A percentile compares a stretch with the other conserved stretches of the same genome.
These are phyloP conservation scores for Neosalanx taihuensis DNA, from an alignment of 2,797 vertebrate genomes.

Conservation along the genomic window DNA sequence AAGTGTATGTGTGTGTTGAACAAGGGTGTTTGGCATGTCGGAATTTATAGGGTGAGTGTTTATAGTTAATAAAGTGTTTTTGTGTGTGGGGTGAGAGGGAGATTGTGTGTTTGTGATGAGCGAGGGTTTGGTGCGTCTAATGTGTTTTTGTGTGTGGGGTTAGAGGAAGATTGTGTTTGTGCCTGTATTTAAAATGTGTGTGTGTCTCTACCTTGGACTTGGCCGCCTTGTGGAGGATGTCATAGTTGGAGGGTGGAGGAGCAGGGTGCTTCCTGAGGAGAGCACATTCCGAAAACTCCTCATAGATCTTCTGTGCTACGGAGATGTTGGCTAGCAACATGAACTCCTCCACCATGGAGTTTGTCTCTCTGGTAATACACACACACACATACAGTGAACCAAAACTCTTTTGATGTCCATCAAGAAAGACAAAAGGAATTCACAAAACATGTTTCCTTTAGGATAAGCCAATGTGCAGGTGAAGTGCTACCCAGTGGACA, in stretches of 20 bases:
- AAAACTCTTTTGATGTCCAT: too few species aligned
- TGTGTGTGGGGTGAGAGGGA: background rate
- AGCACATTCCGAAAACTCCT: conserved; percentile 93
- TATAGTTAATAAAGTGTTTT: background rate
- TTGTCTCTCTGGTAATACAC: conserved; percentile 84
- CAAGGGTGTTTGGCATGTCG: background rate
- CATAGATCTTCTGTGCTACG: conserved; percentile 93
- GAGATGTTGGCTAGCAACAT: conserved; percentile 98
- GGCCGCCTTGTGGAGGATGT: conserved; percentile 90
- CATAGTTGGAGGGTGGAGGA: conserved; percentile 94
- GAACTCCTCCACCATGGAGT: conserved; percentile 99
- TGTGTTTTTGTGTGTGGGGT: background rate
- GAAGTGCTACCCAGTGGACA: too few species aligned
- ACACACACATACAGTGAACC: background rate
- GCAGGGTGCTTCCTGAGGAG: conserved; percentile 94
- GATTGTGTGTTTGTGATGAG: background rate
- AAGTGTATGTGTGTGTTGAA: background rate
- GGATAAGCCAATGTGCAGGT: too few species aligned
- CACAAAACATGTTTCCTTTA: too few species aligned
- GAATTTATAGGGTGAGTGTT: background rate
- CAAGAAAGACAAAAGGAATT: too few species aligned
- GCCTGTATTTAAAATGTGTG: background rate
- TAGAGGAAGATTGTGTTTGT: background rate
- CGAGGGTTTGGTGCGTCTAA: too few species aligned
- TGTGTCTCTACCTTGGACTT: conserved; percentile 80